These are phyloP conservation scores for Apocheima hispidaria DNA, from an alignment of 2,888 invertebrate species.

Conservation along the genomic window DNA sequence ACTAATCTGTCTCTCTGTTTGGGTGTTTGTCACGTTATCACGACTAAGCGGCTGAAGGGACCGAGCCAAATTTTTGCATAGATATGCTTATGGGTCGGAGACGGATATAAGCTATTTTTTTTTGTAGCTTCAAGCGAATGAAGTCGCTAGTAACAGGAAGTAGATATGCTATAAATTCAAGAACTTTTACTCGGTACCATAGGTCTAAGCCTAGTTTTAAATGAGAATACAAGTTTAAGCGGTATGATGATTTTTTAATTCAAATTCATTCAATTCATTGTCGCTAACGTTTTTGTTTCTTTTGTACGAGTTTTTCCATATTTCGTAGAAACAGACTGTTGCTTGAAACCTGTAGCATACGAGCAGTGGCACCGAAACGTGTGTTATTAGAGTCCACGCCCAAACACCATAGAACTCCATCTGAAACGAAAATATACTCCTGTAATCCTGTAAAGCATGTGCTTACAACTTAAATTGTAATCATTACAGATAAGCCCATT, in stretches of 20 bases:
- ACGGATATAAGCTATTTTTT: no score
- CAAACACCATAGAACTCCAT: constrained; percentile 89
- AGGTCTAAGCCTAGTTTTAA: background rate
- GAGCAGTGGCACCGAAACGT: constrained; percentile 89
- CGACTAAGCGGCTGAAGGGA: no score
- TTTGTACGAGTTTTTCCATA: constrained; percentile 92
- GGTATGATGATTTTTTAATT: constrained; percentile 74
- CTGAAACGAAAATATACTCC: constrained; percentile 52
- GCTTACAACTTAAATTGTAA: background rate
- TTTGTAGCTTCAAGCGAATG: no score
- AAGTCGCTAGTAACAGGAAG: no score
- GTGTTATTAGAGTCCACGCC: constrained; percentile 91
- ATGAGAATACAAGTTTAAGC: constrained; percentile 54
- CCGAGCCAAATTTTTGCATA: no score
- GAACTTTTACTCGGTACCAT: no score
- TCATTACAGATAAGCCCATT: no score
- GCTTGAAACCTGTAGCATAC: constrained; percentile 92
- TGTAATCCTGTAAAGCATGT: background rate
- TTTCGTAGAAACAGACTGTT: constrained; percentile 91
- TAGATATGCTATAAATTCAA: no score
- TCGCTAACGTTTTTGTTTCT: constrained; percentile 64
- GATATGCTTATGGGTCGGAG: no score
- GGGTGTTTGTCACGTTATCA: no score
- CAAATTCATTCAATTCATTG: constrained; percentile 62
- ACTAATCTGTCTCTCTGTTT: no score